Evolutionary conservation across 2,888 invertebrate genomes (phyloP), one percentile per base, ranked within the genome.

Genomic region (Athetis lepigone): DNA sequence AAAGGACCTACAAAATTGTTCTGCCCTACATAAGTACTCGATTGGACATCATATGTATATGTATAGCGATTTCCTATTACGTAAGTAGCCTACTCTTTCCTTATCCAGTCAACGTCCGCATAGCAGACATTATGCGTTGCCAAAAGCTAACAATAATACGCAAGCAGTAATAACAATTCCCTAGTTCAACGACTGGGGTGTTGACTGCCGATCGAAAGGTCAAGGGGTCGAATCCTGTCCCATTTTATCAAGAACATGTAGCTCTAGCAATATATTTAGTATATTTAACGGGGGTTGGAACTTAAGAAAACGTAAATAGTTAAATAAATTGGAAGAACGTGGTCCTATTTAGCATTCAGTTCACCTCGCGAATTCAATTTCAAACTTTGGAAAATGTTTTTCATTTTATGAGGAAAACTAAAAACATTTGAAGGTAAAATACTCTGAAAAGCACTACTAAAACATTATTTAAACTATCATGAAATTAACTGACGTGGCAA

Each of bases 161-260:
- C 36, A 70, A 36, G 45, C 27, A 50, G 46, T 42, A 72, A 72
- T 54, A 71, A 55, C 29, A 50, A 64, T 71, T 50, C 19, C 11
- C 36, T 64, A 39, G 55, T 50, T 55, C 55, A 72, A 64, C 33
- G 19, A 71, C 49, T 49, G 47, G 74, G 50, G 54, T 60, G 40
- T 18, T 68, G 46, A 46, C 45, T 29, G 37, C 33, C 43, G 46
- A 55, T 61, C 50, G 69, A 70, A 75, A 69, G 70, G 69, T 70
- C 69, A 70, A 45, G 50, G 7, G 70, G 69, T 60, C 54, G 40
- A 46, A 68, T 51, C 27, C 61, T 74, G 46, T 25, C 54, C 50
- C 33, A 60, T 68, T 70, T 70, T 49, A 49, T 45, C 29, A 51
- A 8, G 19, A 43, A 52, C 33, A 1, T 40, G n/a, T 29, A 56